Base-by-base conservation (phyloP, 92 coral and sea anemone species). In the Hydrozoanthus gracilis region DNA sequence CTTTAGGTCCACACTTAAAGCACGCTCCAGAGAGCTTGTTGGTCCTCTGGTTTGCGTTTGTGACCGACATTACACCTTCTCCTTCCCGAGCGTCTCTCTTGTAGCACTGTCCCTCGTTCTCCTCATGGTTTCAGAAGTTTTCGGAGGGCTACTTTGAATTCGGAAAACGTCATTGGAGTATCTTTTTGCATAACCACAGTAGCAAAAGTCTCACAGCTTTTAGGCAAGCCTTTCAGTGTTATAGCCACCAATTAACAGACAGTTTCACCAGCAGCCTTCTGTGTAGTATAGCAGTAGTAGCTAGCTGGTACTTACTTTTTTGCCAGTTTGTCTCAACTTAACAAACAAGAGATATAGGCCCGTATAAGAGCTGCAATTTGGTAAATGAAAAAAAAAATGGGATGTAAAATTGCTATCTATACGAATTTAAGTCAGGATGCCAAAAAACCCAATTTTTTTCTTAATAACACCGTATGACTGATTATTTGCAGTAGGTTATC, bases 181-280 rank as follows among this genome's bases (percentile, higher is more conserved):
- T 62, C 77, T 45, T 17, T 74, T 74, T 48, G 27, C 56, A 74
- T 44, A 6, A 48, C 27, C 56, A 48, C 78, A 51, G 78, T 73
- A 51, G 78, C 78, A 14, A 73, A 74, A 74, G 79, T 74, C 61
- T 74, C 20, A 27, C 4, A 14, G 79, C 79, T 52, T 48, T 74
- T 52, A 18, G 54, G 27, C 79, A 48, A 20, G 61, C 35, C 79
- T 17, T 74, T 52, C n/a, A 48, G 79, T 39, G 61, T 45, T 27
- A 74, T 52, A 52, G 45, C 35, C 56, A 52, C 79, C 79, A 74
- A 74, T 52, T 27, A 0, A 27, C 39, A 74, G 71, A 66, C 27
- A 66, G 71, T 66, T 17, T 66, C 46, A 17, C 46, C 11, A 17
- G 71, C 47, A 12, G 71, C 71, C 71, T 66, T 66, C 71, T 27